Base-by-base conservation (phyloP, 2,797 vertebrate genomes). In the Pseudomugil tenellus region DNA sequence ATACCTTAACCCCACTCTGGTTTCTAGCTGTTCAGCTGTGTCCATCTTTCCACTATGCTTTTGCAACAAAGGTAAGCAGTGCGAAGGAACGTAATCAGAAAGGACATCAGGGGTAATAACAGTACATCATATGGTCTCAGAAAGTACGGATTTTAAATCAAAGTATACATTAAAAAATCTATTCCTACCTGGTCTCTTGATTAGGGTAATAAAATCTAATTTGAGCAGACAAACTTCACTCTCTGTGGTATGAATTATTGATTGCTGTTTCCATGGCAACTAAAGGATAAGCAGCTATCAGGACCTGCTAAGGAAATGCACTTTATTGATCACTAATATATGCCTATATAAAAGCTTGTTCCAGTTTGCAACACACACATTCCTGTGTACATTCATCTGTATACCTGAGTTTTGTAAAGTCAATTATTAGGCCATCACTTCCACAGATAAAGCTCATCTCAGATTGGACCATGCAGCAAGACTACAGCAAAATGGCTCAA, bases 1-100 rank as follows among this genome's bases (percentile, higher is more conserved):
- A 94, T 94, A 85, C 91, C 85, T 21, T 7, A 66, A 58, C 53
- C 59, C 84, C 77, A 26, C 90, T 93, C 90, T 65, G 76, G 87
- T 93, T 93, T 88, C 92, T 62, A 41, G 66, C 16, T 6, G 32
- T 72, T 81, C 70, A 71, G 79, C 79, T 86, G 71, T 16, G 57
- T 35, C 46, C 62, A 37, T 63, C 51, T 57, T 43, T 60, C 62
- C 64, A 58, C 25, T 16, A 25, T 41, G 37, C 23, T 32, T 49
- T 23, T n/a, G 58, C 23, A 21, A 54, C 61, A 41, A 63, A 67
- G 23, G n/a, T 34, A 49, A 28, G 3, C 41, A 54, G n/a, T 31
- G 19, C 37, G 17, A 3, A 58, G 29, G n/a, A 55, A 39, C 39
- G 39, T 19, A 11, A 14, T 48, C 8, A 13, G 41, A 29, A 52